Evolutionary conservation across 2,113 vertebrate species (phyloP), one percentile per base, ranked within the genome.

Genomic region (Nothobranchius kuhntae): DNA sequence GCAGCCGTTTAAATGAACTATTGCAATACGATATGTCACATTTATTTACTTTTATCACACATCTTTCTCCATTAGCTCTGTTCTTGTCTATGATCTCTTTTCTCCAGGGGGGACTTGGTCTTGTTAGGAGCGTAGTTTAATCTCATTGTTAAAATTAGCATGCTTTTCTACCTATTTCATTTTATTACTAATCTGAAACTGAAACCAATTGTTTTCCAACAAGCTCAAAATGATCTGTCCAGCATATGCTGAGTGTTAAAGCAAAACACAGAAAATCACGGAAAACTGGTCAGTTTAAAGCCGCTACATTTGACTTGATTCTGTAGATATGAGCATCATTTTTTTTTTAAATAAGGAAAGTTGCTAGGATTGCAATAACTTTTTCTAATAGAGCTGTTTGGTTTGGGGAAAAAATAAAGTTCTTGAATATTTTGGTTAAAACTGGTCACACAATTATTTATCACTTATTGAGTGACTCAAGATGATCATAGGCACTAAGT

Each of bases 51-150:
- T 69, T 65, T 80, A 35, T 45, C 24, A 48, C 7, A 66, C 13
- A 59, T 7, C 30, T 30, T 30, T 36, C 24, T 53, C 3, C 13
- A 47, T 58, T 61, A 13, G 24, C 42, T 60, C 13, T 53, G 35
- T 45, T 70, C 76, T 65, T 73, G 70, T 79, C 69, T 52, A 17
- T 36, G 38, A 61, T 7, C 38, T 45, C 38, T 42, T 7, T 48
- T 30, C 30, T 47, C 15, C 11, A 3, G 21, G 17, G 17, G n/a
- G 7, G 9, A 17, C 5, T 59, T 40, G 56, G 17, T 10, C n/a
- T 13, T 24, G 6, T 9, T 21, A 13, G 17, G 17, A 13, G 40
- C 17, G 9, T 17, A 15, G 64, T 65, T 68, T 71, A 15, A 57
- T 71, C 13, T 56, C 30, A 77, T 74, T 30, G 35, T 53, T 63